Base-by-base conservation (phyloP, 1,140 invertebrate species). In the Cecropterus lyciades region DNA sequence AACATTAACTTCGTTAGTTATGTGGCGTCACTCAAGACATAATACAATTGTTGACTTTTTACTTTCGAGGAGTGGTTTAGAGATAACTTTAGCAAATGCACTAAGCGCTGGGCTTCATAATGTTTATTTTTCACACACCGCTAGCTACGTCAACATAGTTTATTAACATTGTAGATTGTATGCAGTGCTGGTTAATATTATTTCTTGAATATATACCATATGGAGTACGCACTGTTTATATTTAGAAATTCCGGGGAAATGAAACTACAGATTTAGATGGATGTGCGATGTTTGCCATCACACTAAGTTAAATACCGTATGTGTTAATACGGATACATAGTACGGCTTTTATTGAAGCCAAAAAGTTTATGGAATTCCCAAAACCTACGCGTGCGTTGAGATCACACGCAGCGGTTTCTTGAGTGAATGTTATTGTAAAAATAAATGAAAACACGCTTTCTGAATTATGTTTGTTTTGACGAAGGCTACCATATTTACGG, bases 51-150 rank as follows among this genome's bases (percentile, higher is more conserved):
- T 89, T 91, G 82, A 89, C 86, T 82, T 82, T 85, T 80, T 73
- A 82, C 80, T 88, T 84, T 80, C 72, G 75, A 86, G 77, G 76
- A 74, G 79, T 76, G 80, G 75, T 56, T 62, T 65, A 57, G 67
- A 89, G 87, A 91, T 91, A 89, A 75, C 80, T 88, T 91, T 90
- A 85, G 87, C 89, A 89, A 89, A 89, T 85, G 75, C 69, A 79
- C 84, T 87, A 84, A 81, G 75, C 79, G 70, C 67, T 76, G n/a
- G 72, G 70, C 77, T 78, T 79, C 77, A 82, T 69, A 55, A 57
- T 91, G 83, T 91, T 90, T 87, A 89, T 84, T 89, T 84, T 89
- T 90, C 86, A 90, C 86, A 89, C 87, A 85, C 73, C 67, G n/a
- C n/a, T n/a, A 63, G 59, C 51, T 62, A 52, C 67, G 81, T 85